Base-by-base conservation (phyloP, 1,140 invertebrate species). In the Anastrepha ludens region DNA sequence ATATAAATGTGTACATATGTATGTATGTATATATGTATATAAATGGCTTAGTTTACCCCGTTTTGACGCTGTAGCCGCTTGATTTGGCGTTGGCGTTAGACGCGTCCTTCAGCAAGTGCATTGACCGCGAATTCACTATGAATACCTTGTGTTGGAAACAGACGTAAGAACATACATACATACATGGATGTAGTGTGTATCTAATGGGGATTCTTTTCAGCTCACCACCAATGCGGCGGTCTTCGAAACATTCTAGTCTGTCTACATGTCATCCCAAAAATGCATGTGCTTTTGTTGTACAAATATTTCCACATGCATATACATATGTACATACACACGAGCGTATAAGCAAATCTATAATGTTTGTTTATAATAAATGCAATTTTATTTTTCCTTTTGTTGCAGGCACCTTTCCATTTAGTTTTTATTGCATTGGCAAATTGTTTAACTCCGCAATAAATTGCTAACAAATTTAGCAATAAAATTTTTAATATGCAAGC, bases 51-150 rank as follows among this genome's bases (percentile, higher is more conserved):
- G 29, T 29, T 29, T 29, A 29, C 29, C 29, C 0, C 29, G 29
- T 29, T 29, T 29, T 29, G 13, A 0, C 55, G 55, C 13, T 58
- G 7, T 58, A 13, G 13, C 55, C 55, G 55, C 55, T 58, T 8
- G 55, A 8, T 58, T 20, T 2, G 7, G 11, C 6, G n/a, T 67
- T 67, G 29, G 65, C 65, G 65, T 67, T 67, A 67, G 65, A 67
- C 29, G 20, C 29, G 65, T 6, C 65, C 65, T 67, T 67, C 65
- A 67, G 65, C 65, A 6, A 67, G 65, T 13, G 20, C 65, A 67
- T 67, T 67, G 65, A 67, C 65, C 65, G 65, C 65, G 65, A 67
- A 67, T 67, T 67, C 29, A 41, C 29, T 67, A 67, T 67, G 7
- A 11, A 11, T 67, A 20, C 65, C 13, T 67, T 67, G 8, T 67